Base-by-base conservation (phyloP, 2,797 vertebrate genomes). In the Vultur gryphus region DNA sequence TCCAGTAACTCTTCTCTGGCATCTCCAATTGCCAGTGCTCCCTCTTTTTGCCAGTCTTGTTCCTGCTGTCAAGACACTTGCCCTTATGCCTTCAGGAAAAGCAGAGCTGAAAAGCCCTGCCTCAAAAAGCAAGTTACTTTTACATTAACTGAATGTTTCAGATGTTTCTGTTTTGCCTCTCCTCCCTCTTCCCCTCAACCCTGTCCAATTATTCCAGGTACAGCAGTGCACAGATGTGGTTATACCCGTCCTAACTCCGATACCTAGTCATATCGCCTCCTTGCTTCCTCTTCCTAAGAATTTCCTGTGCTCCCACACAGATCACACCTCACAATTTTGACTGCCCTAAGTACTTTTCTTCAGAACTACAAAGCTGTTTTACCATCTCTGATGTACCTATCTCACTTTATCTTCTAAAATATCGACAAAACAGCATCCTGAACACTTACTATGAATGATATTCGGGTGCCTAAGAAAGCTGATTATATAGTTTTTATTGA, bases 291-390 rank as follows among this genome's bases (percentile, higher is more conserved):
- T 57, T 81, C 25, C 9, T 17, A 87, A 78, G 37, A 49, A 49
- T 9, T 33, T 83, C 67, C n/a, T n/a, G 21, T 49, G 24, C 44
- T 88, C 21, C 57, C 35, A 62, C 18, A 44, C 4, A 69, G 39
- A 85, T 8, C 9, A 54, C 24, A 62, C 12, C 16, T 49, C 76
- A 64, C 12, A 23, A 48, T 64, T 85, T 5, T 69, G 19, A 72
- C 29, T 35, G 51, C 4, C 1, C 0, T 4, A 14, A n/a, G 16
- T 11, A 43, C 4, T 48, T 29, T 33, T 48, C 69, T 48, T 81
- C 55, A 49, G 21, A 92, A 90, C 11, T 16, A 52, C 37, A 65
- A 59, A 44, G 18, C 6, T 41, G 14, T 49, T 87, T 66, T 25
- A 89, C 52, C 17, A 35, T n/a, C 37, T 90, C 26, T 46, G 16